phyloP scores from a whole-genome alignment of 2,113 vertebrate species.

The Pteruthius melanotis region DNA sequence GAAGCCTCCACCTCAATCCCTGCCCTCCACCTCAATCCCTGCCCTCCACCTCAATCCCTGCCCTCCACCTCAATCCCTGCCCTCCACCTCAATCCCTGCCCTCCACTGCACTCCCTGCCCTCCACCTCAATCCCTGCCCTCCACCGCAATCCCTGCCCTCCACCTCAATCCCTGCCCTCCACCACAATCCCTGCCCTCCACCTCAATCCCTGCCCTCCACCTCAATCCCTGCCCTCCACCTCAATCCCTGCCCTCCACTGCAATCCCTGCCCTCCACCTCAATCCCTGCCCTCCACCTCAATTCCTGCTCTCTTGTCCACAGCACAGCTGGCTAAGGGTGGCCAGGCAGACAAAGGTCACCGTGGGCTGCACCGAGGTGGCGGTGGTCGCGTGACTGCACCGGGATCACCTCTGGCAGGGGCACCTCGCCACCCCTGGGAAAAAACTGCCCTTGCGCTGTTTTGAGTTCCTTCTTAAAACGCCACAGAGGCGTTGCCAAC shows the following conservation, averaged over 20 bases:
- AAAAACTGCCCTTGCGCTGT: not conserved
- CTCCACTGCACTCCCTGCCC: too few species aligned
- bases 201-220: not conserved
- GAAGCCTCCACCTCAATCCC: too few species aligned
- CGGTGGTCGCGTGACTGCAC: not conserved
- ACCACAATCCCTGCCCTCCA: too few species aligned
- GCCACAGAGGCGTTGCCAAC: not conserved
- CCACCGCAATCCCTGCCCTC: too few species aligned
- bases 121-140: not conserved
- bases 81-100: not conserved
- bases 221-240: too few species aligned
- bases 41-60: too few species aligned
- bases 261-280: too few species aligned
- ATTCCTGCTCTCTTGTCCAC: not conserved
- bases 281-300: rapidly evolving
- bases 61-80: rapidly evolving
- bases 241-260: not conserved
- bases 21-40: rapidly evolving
- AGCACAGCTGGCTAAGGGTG: not conserved
- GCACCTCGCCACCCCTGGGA: not conserved
- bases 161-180: not conserved
- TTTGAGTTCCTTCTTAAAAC: not conserved
- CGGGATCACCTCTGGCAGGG: rapidly evolving
- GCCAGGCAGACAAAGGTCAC: not conserved
- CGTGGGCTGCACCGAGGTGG: not conserved